These are phyloP conservation scores for Philereme transversata DNA, from an alignment of 2,888 invertebrate genomes.

Conservation along the genomic window DNA sequence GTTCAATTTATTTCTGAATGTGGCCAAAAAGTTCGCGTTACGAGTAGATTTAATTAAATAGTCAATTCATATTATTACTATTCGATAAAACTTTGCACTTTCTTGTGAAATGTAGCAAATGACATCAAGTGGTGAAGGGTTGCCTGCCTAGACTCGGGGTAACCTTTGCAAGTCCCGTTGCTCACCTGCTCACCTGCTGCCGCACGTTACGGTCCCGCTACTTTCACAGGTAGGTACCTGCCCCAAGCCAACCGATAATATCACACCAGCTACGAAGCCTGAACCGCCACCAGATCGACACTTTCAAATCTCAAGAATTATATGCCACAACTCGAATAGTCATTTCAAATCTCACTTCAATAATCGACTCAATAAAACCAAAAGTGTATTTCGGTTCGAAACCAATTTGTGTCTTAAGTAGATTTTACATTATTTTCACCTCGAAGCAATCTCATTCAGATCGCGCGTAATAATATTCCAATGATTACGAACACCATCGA, in stretches of 20 bases:
- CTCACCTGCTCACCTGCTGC: slow-evolving; percentile 54
- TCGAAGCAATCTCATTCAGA: slow-evolving; percentile 35
- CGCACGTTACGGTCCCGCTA: slow-evolving; percentile 69
- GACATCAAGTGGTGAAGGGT: slow-evolving; percentile 14
- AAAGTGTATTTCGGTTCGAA: slow-evolving; percentile 26
- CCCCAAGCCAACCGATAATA: neutral
- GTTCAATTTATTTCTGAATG: neutral
- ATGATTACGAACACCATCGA: slow-evolving; percentile 33
- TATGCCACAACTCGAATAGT: neutral
- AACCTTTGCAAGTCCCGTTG: slow-evolving; percentile 74
- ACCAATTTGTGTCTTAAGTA: slow-evolving; percentile 25
- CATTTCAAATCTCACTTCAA: neutral
- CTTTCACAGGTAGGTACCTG: neutral
- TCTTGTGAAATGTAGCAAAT: slow-evolving; percentile 22
- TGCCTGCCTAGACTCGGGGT: slow-evolving; percentile 34
- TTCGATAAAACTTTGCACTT: neutral
- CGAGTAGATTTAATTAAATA: too few species aligned
- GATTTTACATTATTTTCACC: slow-evolving; percentile 28
- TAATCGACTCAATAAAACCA: slow-evolving; percentile 7
- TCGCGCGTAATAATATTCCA: slow-evolving; percentile 33
- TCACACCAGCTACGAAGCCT: neutral
- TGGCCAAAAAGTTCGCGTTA: neutral
- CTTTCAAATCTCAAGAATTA: too few species aligned
- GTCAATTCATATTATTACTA: neutral
- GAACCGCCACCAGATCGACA: neutral